Evolutionary conservation across 2,797 vertebrate species (phyloP).

Genomic region (Potorous gilbertii): DNA sequence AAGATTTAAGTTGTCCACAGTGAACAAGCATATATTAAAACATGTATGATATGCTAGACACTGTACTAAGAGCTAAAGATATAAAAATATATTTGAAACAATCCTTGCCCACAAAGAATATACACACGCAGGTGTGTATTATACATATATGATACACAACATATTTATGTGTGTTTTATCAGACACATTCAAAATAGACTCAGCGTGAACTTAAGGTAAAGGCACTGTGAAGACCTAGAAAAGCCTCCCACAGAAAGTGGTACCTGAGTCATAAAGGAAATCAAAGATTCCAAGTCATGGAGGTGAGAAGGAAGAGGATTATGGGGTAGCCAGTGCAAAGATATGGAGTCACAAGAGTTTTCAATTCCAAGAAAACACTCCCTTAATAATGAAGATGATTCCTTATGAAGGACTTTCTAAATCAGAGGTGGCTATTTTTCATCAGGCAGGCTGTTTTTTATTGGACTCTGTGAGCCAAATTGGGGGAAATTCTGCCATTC

Average conservation of each 20-base stretch:
- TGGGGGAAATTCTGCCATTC: constrained; percentile 32
- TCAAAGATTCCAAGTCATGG: background rate
- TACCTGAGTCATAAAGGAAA: background rate
- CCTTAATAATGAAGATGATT: background rate
- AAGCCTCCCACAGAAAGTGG: background rate
- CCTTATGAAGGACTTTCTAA: constrained; percentile 15
- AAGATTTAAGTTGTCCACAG: constrained; percentile 9
- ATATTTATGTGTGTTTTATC: background rate
- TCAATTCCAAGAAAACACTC: background rate
- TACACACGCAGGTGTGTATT: background rate
- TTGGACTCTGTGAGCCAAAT: background rate
- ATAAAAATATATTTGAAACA: background rate
- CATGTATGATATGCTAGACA: background rate
- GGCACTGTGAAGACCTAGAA: background rate
- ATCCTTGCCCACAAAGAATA: background rate
- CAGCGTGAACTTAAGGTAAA: background rate
- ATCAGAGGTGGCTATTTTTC: constrained; percentile 2
- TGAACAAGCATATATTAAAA: background rate
- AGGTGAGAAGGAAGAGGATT: background rate
- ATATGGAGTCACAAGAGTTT: background rate
- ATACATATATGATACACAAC: background rate
- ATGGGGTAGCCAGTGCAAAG: background rate
- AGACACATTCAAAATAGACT: background rate
- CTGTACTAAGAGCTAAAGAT: background rate
- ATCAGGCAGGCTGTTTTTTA: background rate